Conservation (phyloP, 2,888 invertebrate genomes). For the Lithophane leautieri region DNA sequence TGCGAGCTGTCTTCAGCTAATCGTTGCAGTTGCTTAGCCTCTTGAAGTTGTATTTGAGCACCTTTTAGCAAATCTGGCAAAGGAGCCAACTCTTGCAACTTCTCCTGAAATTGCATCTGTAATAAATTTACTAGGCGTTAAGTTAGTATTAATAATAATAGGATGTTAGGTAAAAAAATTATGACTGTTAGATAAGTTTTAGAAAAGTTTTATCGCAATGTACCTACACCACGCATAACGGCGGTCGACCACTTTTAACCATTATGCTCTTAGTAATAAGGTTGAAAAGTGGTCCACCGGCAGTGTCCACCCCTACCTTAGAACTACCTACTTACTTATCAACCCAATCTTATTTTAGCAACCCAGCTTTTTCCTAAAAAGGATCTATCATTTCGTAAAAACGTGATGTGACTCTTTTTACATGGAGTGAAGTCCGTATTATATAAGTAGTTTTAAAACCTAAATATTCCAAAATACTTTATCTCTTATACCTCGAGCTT, state of each 20-base stretch:
- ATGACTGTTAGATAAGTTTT: not conserved
- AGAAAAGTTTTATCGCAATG: not conserved
- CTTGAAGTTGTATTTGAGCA: conserved; percentile 84
- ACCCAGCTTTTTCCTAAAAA: no score
- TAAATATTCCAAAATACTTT: not conserved
- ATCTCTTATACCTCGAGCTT: not conserved
- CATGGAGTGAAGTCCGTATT: not conserved
- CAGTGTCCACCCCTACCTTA: not conserved
- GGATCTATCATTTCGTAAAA: not conserved
- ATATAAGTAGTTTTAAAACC: not conserved
- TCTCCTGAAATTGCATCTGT: conserved; percentile 87
- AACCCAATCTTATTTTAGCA: not conserved
- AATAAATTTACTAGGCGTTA: conserved; percentile 9
- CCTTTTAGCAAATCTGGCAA: conserved; percentile 84
- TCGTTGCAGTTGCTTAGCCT: conserved; percentile 83
- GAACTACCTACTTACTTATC: not conserved
- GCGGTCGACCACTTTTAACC: no score
- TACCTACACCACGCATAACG: no score
- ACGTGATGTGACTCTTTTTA: not conserved
- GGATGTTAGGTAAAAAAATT: not conserved
- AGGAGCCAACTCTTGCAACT: conserved; percentile 83
- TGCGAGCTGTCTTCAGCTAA: conserved; percentile 83
- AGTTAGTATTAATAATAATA: not conserved
- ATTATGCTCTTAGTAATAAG: no score
- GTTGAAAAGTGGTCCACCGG: no score